Conservation (phyloP, 2,888 invertebrate genomes). For the Cephus rjabovi region DNA sequence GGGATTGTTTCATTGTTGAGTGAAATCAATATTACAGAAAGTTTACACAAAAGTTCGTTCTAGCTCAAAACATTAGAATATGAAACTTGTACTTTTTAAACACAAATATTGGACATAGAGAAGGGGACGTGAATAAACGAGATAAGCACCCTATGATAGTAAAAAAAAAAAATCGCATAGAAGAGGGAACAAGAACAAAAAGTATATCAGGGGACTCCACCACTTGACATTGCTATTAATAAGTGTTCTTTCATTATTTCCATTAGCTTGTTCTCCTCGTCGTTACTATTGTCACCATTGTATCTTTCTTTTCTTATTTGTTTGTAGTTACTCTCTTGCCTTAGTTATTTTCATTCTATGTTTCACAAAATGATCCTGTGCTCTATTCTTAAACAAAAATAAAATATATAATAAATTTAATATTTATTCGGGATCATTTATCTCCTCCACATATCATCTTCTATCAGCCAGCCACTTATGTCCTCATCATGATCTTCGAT, state of each 20-base stretch:
- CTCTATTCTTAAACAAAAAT: constrained; percentile 40
- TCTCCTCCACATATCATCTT: not conserved
- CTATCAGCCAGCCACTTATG: constrained; percentile 20
- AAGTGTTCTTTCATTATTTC: not conserved
- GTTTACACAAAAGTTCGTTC: not conserved
- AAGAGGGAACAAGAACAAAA: constrained; percentile 4
- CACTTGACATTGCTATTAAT: not conserved
- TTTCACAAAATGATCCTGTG: constrained; percentile 33
- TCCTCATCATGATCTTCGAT: constrained; percentile 12
- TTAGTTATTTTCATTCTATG: not conserved
- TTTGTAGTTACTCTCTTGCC: not conserved
- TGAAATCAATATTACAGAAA: not conserved
- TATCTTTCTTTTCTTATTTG: not conserved
- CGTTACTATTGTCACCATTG: not conserved
- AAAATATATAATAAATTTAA: constrained; percentile 44
- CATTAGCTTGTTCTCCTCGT: not conserved
- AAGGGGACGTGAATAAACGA: not conserved
- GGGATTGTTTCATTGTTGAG: not conserved
- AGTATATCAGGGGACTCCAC: not conserved
- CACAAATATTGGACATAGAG: not conserved
- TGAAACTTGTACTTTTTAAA: not conserved
- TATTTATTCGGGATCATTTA: constrained; percentile 29
- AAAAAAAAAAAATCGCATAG: not conserved
- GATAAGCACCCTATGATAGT: constrained; percentile 10
- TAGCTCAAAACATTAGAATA: not conserved